A percentile compares a stretch with the other conserved stretches of the same genome.
phyloP scores from a whole-genome alignment of 2,888 invertebrate genomes.

The Leptopilina drosophilae region DNA sequence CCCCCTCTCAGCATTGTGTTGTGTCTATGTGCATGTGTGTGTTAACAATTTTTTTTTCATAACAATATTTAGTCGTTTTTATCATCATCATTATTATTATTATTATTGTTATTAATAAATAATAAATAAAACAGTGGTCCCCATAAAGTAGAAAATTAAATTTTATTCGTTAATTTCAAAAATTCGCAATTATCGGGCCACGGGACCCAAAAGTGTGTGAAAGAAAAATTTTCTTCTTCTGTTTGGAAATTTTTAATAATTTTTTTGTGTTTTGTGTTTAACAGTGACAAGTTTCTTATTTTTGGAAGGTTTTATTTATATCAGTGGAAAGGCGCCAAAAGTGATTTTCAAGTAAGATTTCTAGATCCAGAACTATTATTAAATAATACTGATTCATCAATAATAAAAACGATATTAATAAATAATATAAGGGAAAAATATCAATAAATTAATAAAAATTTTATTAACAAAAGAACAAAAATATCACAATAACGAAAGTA shows the following conservation, averaged over 20 bases:
- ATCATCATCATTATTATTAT: not conserved
- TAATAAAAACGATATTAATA: too few species aligned
- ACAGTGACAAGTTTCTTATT: constrained; percentile 27
- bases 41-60: too few species aligned
- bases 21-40: too few species aligned
- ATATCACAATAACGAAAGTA: too few species aligned
- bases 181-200: not conserved
- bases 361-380: not conserved
- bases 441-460: too few species aligned
- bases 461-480: too few species aligned
- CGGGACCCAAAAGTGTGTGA: not conserved
- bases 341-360: not conserved
- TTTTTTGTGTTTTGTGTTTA: constrained; percentile 36
- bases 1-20: not conserved
- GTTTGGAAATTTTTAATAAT: constrained; percentile 5
- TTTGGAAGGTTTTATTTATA: constrained; percentile 13
- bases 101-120: too few species aligned
- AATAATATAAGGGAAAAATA: too few species aligned
- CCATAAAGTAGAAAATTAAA: not conserved
- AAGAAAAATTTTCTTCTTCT: not conserved
- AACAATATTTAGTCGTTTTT: not conserved
- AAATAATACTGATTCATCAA: not conserved
- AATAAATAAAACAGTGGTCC: not conserved
- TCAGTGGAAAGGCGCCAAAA: not conserved
- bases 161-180: not conserved